These are phyloP conservation scores for Cyprinus carpio DNA, from an alignment of 2,113 vertebrate genomes.

Conservation along the genomic window DNA sequence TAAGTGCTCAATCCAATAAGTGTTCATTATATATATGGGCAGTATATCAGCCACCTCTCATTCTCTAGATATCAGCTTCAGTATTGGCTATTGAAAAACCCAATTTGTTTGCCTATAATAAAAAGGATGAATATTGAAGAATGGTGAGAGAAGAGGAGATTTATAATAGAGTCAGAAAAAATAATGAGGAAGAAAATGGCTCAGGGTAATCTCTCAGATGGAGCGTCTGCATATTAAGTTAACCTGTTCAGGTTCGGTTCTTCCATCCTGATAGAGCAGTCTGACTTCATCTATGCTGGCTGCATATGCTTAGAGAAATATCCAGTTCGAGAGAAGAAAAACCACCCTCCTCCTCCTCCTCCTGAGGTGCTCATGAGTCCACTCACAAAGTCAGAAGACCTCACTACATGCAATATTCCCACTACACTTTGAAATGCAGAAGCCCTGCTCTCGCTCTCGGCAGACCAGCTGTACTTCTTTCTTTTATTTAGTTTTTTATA, in stretches of 20 bases:
- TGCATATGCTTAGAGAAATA: background rate
- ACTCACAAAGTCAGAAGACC: conserved; percentile 18
- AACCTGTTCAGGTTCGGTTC: background rate
- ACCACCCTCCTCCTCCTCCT: conserved; percentile 31
- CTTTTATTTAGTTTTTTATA: conserved; percentile 7
- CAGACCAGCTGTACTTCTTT: conserved; percentile 1
- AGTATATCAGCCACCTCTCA: background rate
- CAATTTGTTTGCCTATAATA: background rate
- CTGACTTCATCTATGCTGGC: background rate
- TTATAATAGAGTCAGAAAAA: conserved; percentile 8
- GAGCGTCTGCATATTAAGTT: background rate
- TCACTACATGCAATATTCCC: conserved; percentile 31
- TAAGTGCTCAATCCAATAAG: background rate
- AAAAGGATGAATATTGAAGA: background rate
- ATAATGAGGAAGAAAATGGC: background rate
- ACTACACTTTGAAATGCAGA: conserved; percentile 34
- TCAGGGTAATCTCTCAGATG: background rate
- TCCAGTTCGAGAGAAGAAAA: background rate
- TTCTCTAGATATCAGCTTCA: background rate
- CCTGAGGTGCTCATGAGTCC: conserved; percentile 45
- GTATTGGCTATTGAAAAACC: background rate
- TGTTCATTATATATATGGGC: background rate
- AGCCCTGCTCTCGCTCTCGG: conserved; percentile 16
- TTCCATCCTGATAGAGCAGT: background rate
- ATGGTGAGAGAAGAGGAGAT: background rate